Evolutionary conservation across 1,140 invertebrate genomes (phyloP).

Genomic region (Solen grandis): DNA sequence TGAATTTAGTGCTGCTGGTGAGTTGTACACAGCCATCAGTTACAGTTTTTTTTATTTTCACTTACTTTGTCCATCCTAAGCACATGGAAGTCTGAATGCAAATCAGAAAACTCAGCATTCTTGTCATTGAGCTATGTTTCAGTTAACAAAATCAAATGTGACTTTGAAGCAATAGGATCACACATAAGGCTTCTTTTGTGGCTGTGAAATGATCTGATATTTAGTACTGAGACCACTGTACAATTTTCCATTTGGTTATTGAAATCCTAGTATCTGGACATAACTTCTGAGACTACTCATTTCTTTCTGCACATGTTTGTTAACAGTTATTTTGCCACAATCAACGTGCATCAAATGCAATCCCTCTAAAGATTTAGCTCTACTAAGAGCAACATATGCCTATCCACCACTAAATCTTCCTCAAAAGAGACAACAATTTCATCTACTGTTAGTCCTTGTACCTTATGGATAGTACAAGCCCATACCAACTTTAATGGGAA

Average conservation of each 20-base stretch:
- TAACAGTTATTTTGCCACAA: not conserved
- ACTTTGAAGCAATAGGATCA: not conserved
- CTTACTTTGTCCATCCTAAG: not conserved
- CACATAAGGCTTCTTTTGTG: not conserved
- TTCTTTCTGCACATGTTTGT: not conserved
- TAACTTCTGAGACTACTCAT: not conserved
- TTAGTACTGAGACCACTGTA: not conserved
- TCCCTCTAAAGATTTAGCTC: not conserved
- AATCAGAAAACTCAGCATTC: not conserved
- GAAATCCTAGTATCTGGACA: not conserved
- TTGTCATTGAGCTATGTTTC: constrained; percentile 1
- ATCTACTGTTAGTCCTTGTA: constrained; percentile 34
- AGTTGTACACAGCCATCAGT: not conserved
- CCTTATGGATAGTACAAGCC: constrained; percentile 29
- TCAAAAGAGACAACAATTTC: not conserved
- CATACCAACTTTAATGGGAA: constrained; percentile 29
- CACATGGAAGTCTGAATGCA: not conserved
- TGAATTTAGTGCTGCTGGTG: not conserved
- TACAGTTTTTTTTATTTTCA: not conserved
- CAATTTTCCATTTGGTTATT: not conserved
- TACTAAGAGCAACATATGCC: constrained; percentile 43
- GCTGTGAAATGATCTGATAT: not conserved
- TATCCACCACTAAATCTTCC: constrained; percentile 8
- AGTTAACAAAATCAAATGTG: not conserved
- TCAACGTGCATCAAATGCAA: constrained; percentile 8